Evolutionary conservation across 2,888 invertebrate genomes (phyloP).

Genomic region (Hypsopygia costalis): DNA sequence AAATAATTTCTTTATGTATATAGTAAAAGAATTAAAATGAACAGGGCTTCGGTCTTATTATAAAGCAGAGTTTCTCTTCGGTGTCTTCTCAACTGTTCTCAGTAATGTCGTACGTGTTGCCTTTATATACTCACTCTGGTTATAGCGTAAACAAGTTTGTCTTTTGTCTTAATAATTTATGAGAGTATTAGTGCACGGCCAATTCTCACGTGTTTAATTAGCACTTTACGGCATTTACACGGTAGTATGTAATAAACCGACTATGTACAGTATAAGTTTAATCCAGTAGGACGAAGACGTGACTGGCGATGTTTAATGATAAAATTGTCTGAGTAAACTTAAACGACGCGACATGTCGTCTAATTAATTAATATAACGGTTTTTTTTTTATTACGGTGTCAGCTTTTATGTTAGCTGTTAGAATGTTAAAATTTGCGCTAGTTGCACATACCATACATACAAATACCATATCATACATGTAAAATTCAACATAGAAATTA

Average conservation of each 20-base stretch:
- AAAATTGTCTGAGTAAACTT: conserved; percentile 32
- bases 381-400: conserved; percentile 31
- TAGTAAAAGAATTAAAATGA: too few species aligned
- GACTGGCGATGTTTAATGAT: conserved; percentile 41
- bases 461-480: too few species aligned
- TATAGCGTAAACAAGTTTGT: not conserved
- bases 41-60: too few species aligned
- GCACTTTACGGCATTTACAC: conserved; percentile 31
- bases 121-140: conserved; percentile 6
- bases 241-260: conserved; percentile 31
- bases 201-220: conserved; percentile 37
- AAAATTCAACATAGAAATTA: too few species aligned
- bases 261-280: conserved; percentile 32
- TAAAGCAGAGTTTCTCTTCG: conserved; percentile 8
- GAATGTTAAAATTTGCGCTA: too few species aligned
- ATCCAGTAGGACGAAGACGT: conserved; percentile 39
- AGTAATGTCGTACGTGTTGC: not conserved
- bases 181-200: conserved; percentile 14
- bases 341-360: conserved; percentile 18
- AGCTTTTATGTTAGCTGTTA: conserved; percentile 25
- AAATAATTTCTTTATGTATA: too few species aligned
- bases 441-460: too few species aligned
- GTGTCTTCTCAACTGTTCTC: not conserved
- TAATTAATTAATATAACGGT: conserved; percentile 31
- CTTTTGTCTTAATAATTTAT: conserved; percentile 13